Conservation (phyloP, 2,797 vertebrate species). For the Pangasius macronema region DNA sequence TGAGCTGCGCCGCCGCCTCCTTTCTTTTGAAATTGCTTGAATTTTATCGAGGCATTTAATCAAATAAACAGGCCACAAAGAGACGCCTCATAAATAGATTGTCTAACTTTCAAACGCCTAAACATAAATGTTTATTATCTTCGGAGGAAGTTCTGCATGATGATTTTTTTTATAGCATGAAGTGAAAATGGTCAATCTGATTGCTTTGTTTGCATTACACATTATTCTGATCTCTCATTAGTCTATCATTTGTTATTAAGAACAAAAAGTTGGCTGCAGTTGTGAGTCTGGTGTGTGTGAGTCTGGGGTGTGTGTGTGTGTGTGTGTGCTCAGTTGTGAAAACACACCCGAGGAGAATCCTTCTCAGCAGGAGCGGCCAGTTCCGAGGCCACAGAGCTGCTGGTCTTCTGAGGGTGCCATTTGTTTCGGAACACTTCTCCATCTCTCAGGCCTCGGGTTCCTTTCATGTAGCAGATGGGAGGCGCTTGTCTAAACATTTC, state of each 20-base stretch:
- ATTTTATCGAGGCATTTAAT: constrained; percentile 46
- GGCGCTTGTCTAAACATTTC: constrained; percentile 70
- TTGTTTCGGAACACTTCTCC: constrained; percentile 66
- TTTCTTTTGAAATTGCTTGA: constrained; percentile 41
- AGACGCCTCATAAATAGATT: constrained; percentile 29
- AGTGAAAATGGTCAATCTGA: neutral
- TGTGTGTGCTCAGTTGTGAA: constrained; percentile 49
- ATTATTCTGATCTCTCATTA: constrained; percentile 10
- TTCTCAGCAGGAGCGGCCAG: constrained; percentile 65
- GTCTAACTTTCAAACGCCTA: constrained; percentile 10
- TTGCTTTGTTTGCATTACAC: neutral
- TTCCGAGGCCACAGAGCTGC: constrained; percentile 56
- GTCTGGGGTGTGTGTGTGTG: constrained; percentile 39
- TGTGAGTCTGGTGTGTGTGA: constrained; percentile 36
- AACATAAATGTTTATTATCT: neutral
- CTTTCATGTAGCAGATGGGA: constrained; percentile 79
- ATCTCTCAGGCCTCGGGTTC: constrained; percentile 56
- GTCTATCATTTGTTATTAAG: neutral
- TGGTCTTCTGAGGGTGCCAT: constrained; percentile 65
- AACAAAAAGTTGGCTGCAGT: neutral
- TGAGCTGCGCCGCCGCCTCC: constrained; percentile 33
- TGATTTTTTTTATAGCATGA: neutral
- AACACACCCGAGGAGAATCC: constrained; percentile 42
- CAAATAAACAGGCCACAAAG: constrained; percentile 39
- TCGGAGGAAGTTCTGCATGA: neutral